These are phyloP conservation scores for Molossus alvarezi DNA, from an alignment of 2,797 vertebrate species.

Conservation along the genomic window DNA sequence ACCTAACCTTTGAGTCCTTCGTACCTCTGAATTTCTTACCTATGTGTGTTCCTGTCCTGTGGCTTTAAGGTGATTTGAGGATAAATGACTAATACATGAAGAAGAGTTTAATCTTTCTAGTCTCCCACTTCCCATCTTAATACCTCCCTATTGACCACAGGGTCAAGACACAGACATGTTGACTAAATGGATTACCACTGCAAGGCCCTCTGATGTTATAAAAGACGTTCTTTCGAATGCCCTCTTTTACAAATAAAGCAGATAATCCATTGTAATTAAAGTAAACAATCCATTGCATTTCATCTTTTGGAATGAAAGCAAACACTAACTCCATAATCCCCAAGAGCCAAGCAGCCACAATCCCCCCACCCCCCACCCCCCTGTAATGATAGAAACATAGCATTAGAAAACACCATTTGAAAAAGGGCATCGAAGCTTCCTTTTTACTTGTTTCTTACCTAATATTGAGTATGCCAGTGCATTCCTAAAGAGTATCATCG, in stretches of 20 bases:
- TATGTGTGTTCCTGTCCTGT: not conserved
- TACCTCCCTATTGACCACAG: not conserved
- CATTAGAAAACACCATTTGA: not conserved
- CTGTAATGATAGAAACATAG: not conserved
- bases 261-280: conserved; percentile 46
- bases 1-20: not conserved
- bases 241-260: conserved; percentile 54
- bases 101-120: not conserved
- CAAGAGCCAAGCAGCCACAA: not conserved
- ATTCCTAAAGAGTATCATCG: conserved; percentile 41
- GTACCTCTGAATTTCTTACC: not conserved
- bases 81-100: not conserved
- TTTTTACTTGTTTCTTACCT: conserved; percentile 42
- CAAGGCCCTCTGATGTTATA: not conserved
- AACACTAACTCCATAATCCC: not conserved
- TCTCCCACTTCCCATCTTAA: not conserved
- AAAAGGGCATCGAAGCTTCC: not conserved
- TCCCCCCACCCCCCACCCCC: not conserved
- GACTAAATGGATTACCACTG: not conserved
- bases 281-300: not conserved
- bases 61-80: not conserved
- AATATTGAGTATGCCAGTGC: not conserved
- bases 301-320: conserved; percentile 51
- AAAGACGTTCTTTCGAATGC: not conserved
- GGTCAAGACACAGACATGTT: not conserved